phyloP scores from a whole-genome alignment of 2,113 vertebrate genomes.

The Calcarius ornatus region DNA sequence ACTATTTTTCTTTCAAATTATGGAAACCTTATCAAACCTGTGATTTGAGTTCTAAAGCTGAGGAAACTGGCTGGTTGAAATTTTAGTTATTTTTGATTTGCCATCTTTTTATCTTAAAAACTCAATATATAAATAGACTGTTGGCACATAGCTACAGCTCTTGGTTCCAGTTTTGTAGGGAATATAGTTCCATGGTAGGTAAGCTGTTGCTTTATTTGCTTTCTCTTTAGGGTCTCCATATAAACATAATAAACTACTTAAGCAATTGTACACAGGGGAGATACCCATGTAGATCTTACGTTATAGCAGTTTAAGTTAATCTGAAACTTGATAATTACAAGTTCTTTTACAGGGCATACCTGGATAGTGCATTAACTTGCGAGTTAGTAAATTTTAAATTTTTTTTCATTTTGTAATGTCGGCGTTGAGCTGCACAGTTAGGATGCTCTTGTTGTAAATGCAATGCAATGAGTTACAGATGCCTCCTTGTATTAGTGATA shows the following conservation, averaged over 20 bases:
- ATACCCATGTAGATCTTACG: background rate
- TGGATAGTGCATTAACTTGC: background rate
- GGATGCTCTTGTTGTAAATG: background rate
- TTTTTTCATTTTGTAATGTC: background rate
- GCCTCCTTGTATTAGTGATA: background rate
- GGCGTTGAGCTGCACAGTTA: background rate
- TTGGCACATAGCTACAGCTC: background rate
- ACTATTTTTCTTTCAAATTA: background rate
- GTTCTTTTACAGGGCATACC: background rate
- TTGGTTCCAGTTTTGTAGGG: background rate
- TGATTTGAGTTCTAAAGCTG: background rate
- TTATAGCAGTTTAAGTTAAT: background rate
- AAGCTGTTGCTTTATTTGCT: background rate
- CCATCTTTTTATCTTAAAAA: background rate
- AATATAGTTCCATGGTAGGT: fast-evolving
- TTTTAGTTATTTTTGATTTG: background rate
- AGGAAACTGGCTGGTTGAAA: background rate
- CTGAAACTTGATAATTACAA: background rate
- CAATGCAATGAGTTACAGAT: background rate
- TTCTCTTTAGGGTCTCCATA: background rate
- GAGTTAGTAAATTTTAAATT: background rate
- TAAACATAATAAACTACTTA: background rate
- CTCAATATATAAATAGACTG: background rate
- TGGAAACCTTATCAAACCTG: background rate
- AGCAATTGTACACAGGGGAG: background rate